Percentiles rank a stretch among this genome's conserved stretches.
These are phyloP conservation scores for Drosophila prostipennis DNA, from an alignment of 2,888 invertebrate species.

Conservation along the genomic window DNA sequence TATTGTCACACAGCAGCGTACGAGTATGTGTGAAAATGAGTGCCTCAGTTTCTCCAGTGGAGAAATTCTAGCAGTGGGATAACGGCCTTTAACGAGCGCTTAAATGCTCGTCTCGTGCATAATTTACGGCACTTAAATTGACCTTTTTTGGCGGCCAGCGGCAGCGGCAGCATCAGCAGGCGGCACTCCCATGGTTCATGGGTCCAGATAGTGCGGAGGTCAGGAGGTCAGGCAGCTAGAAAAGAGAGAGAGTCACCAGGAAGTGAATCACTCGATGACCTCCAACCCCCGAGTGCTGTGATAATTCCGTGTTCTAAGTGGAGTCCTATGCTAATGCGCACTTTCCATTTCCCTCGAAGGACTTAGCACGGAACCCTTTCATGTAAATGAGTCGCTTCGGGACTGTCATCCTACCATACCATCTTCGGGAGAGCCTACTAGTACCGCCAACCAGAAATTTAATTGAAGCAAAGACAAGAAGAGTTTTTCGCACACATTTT, in stretches of 20 bases:
- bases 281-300: slow-evolving; percentile 3
- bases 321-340: slow-evolving; percentile 49
- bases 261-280: slow-evolving; percentile 19
- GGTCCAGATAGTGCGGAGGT: not conserved
- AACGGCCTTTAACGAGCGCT: slow-evolving; percentile 57
- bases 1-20: slow-evolving; percentile 51
- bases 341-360: slow-evolving; percentile 21
- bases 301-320: slow-evolving; percentile 36
- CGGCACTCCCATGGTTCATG: not conserved
- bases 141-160: slow-evolving; percentile 58
- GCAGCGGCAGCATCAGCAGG: not conserved
- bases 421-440: not conserved
- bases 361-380: slow-evolving; percentile 23
- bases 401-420: not conserved
- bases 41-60: no score
- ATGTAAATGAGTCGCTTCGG: slow-evolving; percentile 35
- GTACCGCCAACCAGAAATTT: not conserved
- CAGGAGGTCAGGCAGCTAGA: no score
- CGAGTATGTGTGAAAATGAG: slow-evolving; percentile 41
- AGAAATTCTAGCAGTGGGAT: slow-evolving; percentile 14
- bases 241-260: not conserved
- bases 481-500: not conserved
- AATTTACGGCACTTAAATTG: slow-evolving; percentile 61
- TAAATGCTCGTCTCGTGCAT: slow-evolving; percentile 59
- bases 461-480: slow-evolving; percentile 6